A percentile compares a stretch with the other conserved stretches of the same genome.
Conservation (phyloP, 2,797 vertebrate species). For the Silurus lanzhouensis region DNA sequence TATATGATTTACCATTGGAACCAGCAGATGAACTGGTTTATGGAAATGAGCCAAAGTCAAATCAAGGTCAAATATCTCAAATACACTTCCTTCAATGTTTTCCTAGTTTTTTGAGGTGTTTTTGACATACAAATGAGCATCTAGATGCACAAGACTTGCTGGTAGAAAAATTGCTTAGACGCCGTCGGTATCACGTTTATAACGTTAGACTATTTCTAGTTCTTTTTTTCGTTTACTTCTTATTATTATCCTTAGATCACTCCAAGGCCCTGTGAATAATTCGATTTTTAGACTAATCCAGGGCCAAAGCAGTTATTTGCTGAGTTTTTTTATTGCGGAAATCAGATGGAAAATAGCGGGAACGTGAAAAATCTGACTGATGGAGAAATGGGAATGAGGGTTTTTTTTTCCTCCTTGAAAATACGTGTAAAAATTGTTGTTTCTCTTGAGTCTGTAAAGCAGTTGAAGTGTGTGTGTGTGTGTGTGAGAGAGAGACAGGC, state of each 20-base stretch:
- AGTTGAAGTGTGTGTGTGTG: conserved; percentile 4
- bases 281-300: background rate
- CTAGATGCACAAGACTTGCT: background rate
- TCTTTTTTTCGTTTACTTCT: background rate
- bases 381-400: background rate
- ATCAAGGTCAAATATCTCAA: background rate
- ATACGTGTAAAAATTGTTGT: background rate
- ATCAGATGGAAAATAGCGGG: background rate
- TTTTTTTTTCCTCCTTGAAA: background rate
- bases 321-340: too few relatives aligned
- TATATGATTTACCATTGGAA: background rate
- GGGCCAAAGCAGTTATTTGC: background rate
- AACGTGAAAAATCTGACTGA: background rate
- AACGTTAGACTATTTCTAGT: background rate
- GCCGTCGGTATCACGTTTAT: background rate
- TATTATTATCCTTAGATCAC: background rate
- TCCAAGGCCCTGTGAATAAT: background rate
- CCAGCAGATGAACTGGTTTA: background rate
- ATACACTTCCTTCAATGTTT: background rate
- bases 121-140: background rate
- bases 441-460: background rate
- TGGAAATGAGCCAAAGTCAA: background rate
- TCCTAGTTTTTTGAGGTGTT: background rate
- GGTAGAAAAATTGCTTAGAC: background rate
- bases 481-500: background rate